Percentiles rank a stretch among this genome's conserved stretches.
These are phyloP conservation scores for Pseudomyrmex cubaensis DNA, from an alignment of 1,140 invertebrate genomes.

Conservation along the genomic window DNA sequence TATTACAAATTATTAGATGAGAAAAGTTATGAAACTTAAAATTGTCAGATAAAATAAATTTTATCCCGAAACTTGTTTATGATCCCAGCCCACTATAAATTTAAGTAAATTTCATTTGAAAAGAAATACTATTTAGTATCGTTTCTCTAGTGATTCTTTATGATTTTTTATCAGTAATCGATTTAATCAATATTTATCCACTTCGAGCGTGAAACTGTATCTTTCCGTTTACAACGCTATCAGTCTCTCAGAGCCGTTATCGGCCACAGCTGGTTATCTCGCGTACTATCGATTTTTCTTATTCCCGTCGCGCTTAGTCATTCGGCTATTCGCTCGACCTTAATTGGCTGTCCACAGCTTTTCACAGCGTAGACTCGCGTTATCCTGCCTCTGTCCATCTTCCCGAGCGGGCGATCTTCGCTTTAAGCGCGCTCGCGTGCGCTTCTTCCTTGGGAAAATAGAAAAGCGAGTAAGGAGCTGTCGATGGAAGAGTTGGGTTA, in stretches of 20 bases:
- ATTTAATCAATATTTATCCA: too few relatives aligned
- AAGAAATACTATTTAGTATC: background rate
- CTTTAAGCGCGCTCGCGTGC: conserved; percentile 34
- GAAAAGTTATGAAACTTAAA: too few relatives aligned
- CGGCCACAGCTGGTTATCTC: conserved; percentile 10
- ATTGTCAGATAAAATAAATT: too few relatives aligned
- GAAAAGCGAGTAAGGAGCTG: conserved; percentile 47
- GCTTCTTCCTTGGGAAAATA: background rate
- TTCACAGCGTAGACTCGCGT: conserved; percentile 14
- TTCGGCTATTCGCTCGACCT: conserved; percentile 31
- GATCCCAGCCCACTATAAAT: too few relatives aligned
- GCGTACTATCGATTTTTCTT: conserved; percentile 27
- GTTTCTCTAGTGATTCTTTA: background rate
- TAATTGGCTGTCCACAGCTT: conserved; percentile 53
- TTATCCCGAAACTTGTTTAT: too few relatives aligned
- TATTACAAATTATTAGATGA: too few relatives aligned
- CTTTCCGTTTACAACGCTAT: background rate
- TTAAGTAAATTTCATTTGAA: too few relatives aligned
- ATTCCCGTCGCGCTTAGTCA: conserved; percentile 34
- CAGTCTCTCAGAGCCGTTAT: conserved; percentile 16
- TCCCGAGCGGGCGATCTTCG: background rate
- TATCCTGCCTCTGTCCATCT: conserved; percentile 37
- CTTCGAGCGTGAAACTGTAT: too few relatives aligned
- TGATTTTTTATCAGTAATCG: conserved; percentile 19
- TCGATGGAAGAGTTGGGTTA: conserved; percentile 54